Percentiles rank a stretch among this genome's conserved stretches.
phyloP scores from a whole-genome alignment of 2,113 vertebrate species.

The Phasianus colchicus region DNA sequence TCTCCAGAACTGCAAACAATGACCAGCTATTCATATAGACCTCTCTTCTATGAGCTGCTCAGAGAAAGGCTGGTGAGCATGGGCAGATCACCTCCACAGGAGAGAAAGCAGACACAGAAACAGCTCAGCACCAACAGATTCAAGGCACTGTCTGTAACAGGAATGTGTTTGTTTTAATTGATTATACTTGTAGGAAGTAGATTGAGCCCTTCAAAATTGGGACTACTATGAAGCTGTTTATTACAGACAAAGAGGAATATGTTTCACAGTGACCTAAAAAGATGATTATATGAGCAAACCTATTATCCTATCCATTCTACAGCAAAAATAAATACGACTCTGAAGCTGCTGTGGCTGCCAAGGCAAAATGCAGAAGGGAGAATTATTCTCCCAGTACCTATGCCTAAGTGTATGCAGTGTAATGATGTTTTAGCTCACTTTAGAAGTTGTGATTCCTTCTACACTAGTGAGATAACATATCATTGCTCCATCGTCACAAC shows the following conservation, averaged over 20 bases:
- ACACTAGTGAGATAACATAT: neutral
- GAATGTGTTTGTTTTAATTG: neutral
- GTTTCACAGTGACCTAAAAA: neutral
- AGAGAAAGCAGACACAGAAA: neutral
- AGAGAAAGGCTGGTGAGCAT: neutral
- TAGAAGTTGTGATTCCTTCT: constrained; percentile 12
- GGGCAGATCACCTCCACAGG: neutral
- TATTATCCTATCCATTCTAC: neutral
- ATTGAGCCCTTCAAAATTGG: neutral
- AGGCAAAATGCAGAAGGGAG: neutral
- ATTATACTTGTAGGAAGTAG: neutral
- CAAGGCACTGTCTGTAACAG: neutral
- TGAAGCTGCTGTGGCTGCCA: neutral
- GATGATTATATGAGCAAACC: neutral
- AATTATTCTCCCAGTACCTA: neutral
- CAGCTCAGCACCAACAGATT: neutral
- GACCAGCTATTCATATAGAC: neutral
- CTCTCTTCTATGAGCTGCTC: neutral
- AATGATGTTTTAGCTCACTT: neutral
- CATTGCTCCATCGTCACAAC: neutral
- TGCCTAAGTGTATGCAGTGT: neutral
- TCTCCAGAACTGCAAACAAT: neutral
- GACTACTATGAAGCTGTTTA: neutral
- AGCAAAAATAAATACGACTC: neutral
- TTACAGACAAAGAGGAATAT: neutral